Evolutionary conservation across 2,113 vertebrate genomes (phyloP).

Genomic region (Pomatostomus ruficeps): DNA sequence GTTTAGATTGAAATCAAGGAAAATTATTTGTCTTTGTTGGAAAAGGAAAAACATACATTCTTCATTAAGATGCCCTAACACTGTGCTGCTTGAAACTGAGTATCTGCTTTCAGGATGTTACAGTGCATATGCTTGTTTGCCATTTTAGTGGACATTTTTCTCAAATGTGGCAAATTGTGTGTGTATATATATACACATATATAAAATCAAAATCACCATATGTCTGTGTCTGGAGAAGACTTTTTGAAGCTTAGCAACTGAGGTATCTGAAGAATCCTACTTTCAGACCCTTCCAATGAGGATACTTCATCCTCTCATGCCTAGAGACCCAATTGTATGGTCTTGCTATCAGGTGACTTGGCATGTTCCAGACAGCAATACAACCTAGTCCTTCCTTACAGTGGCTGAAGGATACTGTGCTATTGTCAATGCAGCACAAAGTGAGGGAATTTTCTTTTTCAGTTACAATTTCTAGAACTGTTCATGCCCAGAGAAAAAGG

Average conservation of each 20-base stretch:
- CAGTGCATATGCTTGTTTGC: background rate
- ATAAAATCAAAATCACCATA: background rate
- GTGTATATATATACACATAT: background rate
- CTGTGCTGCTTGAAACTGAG: background rate
- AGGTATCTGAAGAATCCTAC: background rate
- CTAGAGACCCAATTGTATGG: background rate
- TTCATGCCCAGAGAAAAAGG: background rate
- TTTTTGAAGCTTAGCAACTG: background rate
- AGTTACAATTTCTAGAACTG: background rate
- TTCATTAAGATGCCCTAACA: background rate
- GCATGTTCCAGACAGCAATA: background rate
- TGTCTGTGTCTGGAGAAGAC: background rate
- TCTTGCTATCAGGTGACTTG: background rate
- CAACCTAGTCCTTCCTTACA: background rate
- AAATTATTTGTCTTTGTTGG: background rate
- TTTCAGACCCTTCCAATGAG: background rate
- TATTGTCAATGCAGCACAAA: background rate
- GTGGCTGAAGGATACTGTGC: background rate
- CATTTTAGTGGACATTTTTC: slow-evolving; percentile 16
- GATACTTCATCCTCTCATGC: background rate
- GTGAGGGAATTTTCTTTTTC: background rate
- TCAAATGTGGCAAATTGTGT: background rate
- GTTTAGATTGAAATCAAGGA: background rate
- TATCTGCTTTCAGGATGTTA: background rate
- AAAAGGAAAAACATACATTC: background rate